A percentile compares a stretch with the other conserved stretches of the same genome.
Conservation (phyloP, 2,888 invertebrate species). For the Osmoderma eremita region DNA sequence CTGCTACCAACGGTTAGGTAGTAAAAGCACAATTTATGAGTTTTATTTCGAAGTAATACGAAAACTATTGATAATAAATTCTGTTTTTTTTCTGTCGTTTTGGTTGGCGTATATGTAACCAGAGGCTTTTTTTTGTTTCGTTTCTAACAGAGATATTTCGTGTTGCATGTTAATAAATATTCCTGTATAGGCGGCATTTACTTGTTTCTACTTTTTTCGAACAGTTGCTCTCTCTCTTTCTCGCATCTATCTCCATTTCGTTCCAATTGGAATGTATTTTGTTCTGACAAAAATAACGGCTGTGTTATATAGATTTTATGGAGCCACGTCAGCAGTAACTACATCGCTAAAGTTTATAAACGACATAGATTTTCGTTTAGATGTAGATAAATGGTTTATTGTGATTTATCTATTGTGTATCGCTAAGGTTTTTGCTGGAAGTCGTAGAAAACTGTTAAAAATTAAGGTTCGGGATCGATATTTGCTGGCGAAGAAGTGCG, state of each 20-base stretch:
- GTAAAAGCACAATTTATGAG: slow-evolving; percentile 26
- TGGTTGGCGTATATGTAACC: neutral
- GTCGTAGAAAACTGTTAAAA: too few relatives aligned
- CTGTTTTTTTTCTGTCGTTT: slow-evolving; percentile 15
- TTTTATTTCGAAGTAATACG: slow-evolving; percentile 34
- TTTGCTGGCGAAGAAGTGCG: too few relatives aligned
- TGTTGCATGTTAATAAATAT: slow-evolving; percentile 32
- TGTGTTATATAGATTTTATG: slow-evolving; percentile 7
- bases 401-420: too few relatives aligned
- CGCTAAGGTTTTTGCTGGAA: too few relatives aligned
- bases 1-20: slow-evolving; percentile 8
- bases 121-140: slow-evolving; percentile 20
- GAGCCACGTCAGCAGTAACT: neutral
- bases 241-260: neutral
- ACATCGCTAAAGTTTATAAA: neutral
- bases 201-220: neutral
- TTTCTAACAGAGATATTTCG: slow-evolving; percentile 22
- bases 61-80: slow-evolving; percentile 37
- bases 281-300: slow-evolving; percentile 17
- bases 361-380: too few relatives aligned
- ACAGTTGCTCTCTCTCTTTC: slow-evolving; percentile 12
- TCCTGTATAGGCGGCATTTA: slow-evolving; percentile 5
- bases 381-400: too few relatives aligned
- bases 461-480: too few relatives aligned
- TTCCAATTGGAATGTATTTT: neutral